Conservation (phyloP, 1,140 invertebrate species). For the Mesaphorura yosii region DNA sequence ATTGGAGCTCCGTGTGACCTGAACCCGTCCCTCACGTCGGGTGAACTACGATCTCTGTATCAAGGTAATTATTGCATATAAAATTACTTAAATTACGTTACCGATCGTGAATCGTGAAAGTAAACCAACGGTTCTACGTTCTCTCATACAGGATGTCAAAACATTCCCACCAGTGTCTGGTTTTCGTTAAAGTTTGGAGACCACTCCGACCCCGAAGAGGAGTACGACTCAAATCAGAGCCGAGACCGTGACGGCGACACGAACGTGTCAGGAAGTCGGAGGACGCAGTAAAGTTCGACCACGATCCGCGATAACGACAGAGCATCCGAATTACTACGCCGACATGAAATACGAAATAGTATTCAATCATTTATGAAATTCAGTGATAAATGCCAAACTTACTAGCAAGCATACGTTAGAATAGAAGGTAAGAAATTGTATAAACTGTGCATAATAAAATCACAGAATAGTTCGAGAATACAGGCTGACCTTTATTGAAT, state of each 20-base stretch:
- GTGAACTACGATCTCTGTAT: conserved; percentile 38
- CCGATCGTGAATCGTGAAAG: neutral
- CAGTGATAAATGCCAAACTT: too few relatives aligned
- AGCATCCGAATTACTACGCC: neutral
- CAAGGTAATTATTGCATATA: conserved; percentile 20
- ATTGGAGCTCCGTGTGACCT: conserved; percentile 43
- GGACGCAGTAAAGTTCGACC: too few relatives aligned
- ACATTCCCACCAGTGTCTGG: conserved; percentile 39
- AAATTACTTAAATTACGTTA: neutral
- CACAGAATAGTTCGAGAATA: too few relatives aligned
- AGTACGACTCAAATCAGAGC: neutral
- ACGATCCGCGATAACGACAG: neutral
- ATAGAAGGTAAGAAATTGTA: too few relatives aligned
- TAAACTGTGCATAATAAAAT: too few relatives aligned
- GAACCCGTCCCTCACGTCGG: conserved; percentile 36
- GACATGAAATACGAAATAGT: too few relatives aligned
- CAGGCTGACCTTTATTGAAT: too few relatives aligned
- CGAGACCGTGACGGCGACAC: neutral
- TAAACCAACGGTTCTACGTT: neutral
- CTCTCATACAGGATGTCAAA: conserved; percentile 38
- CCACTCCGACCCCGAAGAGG: conserved; percentile 14
- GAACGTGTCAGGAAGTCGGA: neutral
- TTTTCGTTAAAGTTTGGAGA: conserved; percentile 27
- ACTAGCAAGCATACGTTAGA: too few relatives aligned
- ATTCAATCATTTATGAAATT: too few relatives aligned